Conservation (phyloP, 2,888 invertebrate species). For the Magallana nippona region DNA sequence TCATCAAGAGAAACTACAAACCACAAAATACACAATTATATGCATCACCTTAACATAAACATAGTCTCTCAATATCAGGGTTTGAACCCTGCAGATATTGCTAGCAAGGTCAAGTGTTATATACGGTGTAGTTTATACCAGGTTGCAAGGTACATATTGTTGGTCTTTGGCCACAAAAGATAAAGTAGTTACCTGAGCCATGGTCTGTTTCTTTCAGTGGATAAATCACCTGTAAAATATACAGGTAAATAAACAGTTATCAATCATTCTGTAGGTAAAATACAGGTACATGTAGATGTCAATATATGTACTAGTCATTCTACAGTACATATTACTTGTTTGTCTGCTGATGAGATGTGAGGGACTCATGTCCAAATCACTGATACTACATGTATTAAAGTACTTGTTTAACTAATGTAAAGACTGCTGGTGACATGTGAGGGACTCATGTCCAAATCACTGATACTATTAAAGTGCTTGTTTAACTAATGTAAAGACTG, state of each 20-base stretch:
- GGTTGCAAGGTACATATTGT: background rate
- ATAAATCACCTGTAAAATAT: constrained; percentile 56
- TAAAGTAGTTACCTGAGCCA: constrained; percentile 51
- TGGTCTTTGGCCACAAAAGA: background rate
- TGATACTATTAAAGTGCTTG: too few species aligned
- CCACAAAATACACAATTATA: background rate
- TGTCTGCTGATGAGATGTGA: too few species aligned
- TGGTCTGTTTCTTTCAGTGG: constrained; percentile 56
- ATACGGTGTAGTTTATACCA: too few species aligned
- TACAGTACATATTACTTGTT: too few species aligned
- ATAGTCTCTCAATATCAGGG: background rate
- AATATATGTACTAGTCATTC: too few species aligned
- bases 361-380: too few species aligned
- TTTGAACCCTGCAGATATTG: background rate
- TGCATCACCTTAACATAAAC: background rate
- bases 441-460: too few species aligned
- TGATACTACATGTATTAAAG: too few species aligned
- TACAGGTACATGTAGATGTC: too few species aligned
- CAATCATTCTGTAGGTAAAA: background rate
- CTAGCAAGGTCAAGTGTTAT: background rate
- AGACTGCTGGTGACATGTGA: background rate
- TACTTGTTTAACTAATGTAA: too few species aligned
- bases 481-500: too few species aligned
- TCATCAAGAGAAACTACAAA: constrained; percentile 63
- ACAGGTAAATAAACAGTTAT: background rate